A percentile compares a stretch with the other conserved stretches of the same genome.
Evolutionary conservation across 1,140 invertebrate species (phyloP).

Genomic region (Luehdorfia chinensis): DNA sequence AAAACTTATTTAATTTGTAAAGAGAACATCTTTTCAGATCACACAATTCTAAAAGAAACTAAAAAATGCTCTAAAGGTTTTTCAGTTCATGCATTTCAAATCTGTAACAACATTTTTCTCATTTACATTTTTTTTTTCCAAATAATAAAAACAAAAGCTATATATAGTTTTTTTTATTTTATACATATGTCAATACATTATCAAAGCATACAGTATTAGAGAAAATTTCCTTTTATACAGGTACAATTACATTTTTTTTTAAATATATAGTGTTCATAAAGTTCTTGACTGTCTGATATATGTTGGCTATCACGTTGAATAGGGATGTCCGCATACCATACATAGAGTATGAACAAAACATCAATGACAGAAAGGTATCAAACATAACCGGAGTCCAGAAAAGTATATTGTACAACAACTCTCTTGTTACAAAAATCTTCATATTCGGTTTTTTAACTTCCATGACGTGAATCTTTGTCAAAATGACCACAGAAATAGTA

Average conservation of each 20-base stretch:
- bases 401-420: conserved; percentile 60
- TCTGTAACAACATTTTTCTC: no score
- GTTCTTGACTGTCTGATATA: conserved; percentile 65
- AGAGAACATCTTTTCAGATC: no score
- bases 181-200: no score
- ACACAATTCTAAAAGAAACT: no score
- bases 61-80: no score
- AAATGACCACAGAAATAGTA: conserved; percentile 54
- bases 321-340: conserved; percentile 48
- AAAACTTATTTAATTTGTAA: no score
- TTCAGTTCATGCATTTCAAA: no score
- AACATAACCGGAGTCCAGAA: conserved; percentile 71
- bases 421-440: conserved; percentile 57
- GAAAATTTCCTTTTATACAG: conserved; percentile 23
- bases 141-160: not conserved
- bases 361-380: conserved; percentile 59
- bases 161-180: not conserved
- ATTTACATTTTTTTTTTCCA: conserved; percentile 9
- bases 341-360: conserved; percentile 62
- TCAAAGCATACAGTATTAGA: not conserved
- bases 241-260: conserved; percentile 53
- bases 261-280: conserved; percentile 69
- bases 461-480: conserved; percentile 63
- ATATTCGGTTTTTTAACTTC: conserved; percentile 43
- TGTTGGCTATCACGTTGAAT: conserved; percentile 61